Percentiles rank a stretch among this genome's conserved stretches.
Evolutionary conservation across 2,888 invertebrate species (phyloP).

Genomic region (Latrodectus hesperus): DNA sequence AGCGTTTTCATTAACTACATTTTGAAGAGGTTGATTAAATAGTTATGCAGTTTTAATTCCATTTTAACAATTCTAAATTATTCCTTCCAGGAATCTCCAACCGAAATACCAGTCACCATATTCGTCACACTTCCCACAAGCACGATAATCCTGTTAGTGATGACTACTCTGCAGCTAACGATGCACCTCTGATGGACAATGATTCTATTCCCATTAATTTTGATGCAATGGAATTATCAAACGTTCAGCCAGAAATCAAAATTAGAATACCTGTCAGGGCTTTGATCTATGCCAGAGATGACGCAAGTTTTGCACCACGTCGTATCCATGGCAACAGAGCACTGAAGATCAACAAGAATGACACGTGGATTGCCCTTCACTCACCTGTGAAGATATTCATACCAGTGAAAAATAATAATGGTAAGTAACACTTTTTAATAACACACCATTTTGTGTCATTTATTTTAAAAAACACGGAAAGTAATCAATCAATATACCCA

Average conservation of each 20-base stretch:
- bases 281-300: constrained; percentile 4
- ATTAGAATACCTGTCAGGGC: constrained; percentile 3
- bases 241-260: neutral
- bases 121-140: constrained; percentile 17
- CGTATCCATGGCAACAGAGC: neutral
- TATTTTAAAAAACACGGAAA: too few relatives aligned
- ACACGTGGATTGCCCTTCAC: constrained; percentile 29
- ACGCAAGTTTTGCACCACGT: neutral
- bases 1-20: too few relatives aligned
- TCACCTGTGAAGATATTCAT: constrained; percentile 44
- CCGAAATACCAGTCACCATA: constrained; percentile 6
- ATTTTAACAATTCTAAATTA: neutral
- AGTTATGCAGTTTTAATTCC: too few relatives aligned
- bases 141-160: neutral
- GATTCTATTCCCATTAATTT: neutral
- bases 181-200: constrained; percentile 26
- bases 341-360: neutral
- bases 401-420: constrained; percentile 30
- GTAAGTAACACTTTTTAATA: neutral
- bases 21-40: too few relatives aligned
- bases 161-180: constrained; percentile 18
- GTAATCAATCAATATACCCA: too few relatives aligned
- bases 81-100: neutral
- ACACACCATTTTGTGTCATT: too few relatives aligned
- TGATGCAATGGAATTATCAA: neutral